A percentile compares a stretch with the other conserved stretches of the same genome.
phyloP scores from a whole-genome alignment of 2,113 vertebrate species.

The Coreoperca whiteheadi region DNA sequence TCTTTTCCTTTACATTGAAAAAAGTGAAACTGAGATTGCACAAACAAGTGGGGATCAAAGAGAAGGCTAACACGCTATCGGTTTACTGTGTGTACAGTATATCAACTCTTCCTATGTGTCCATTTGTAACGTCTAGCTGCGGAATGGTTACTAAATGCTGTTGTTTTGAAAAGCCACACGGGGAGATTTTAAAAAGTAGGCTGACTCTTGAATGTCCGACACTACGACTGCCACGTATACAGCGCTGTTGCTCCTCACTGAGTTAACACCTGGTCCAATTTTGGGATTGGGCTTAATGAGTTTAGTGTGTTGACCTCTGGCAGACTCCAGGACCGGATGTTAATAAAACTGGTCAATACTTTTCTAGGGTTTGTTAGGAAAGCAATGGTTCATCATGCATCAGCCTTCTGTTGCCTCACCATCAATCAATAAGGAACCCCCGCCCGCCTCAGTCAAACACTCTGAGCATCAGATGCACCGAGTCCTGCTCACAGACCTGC shows the following conservation, averaged over 20 bases:
- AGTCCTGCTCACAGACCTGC: slow-evolving; percentile 26
- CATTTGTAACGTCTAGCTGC: background rate
- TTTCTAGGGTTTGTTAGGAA: slow-evolving; percentile 33
- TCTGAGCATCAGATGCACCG: slow-evolving; percentile 20
- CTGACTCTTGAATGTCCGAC: background rate
- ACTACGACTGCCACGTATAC: background rate
- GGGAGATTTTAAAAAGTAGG: background rate
- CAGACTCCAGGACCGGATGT: slow-evolving; percentile 6
- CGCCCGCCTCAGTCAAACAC: background rate
- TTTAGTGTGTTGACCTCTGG: slow-evolving; percentile 20
- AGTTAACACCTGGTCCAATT: slow-evolving; percentile 4
- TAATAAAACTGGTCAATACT: slow-evolving; percentile 73
- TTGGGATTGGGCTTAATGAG: slow-evolving; percentile 22
- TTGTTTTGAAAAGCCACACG: background rate
- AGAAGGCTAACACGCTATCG: background rate
- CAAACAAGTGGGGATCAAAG: background rate
- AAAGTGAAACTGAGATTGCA: background rate
- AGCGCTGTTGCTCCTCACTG: background rate
- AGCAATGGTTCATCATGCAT: slow-evolving; percentile 34
- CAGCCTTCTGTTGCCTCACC: slow-evolving; percentile 77
- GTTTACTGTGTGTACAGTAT: background rate
- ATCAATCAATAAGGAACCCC: slow-evolving; percentile 78
- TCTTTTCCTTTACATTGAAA: background rate
- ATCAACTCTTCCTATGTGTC: background rate
- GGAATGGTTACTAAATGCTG: background rate